Evolutionary conservation across 2,797 vertebrate species (phyloP), one percentile per base, ranked within the genome.

Genomic region (Intellagama lesueurii): DNA sequence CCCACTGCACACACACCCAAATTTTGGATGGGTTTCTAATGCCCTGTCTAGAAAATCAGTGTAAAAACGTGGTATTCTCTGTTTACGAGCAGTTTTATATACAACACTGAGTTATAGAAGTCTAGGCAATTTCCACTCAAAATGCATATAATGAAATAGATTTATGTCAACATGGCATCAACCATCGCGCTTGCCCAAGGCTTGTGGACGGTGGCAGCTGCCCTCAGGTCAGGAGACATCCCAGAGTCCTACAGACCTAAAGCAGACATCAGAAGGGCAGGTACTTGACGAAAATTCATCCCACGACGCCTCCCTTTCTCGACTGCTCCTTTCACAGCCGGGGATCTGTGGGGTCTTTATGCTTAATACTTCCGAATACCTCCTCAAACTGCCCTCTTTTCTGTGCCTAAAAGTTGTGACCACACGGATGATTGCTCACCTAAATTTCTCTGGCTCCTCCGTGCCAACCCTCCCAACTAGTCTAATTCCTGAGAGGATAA

Each of bases 131-230:
- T 49, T 77, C 26, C 5, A 88, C 0, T 89, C 81, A 89, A 87
- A 84, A 56, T 49, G n/a, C 12, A 44, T 69, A 78, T 44, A 79
- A 49, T 11, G 11, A 40, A 83, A 32, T 7, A 81, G 92, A 93
- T 76, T 82, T 70, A 72, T 12, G 1, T 16, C 26, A 81, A 69
- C 44, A 1, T 0, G 7, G 28, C n/a, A 44, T 2, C 44, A 82
- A 40, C 22, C 32, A 52, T 14, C 5, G 0, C 0, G 40, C 0
- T 32, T 22, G 49, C 56, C 56, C 72, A 5, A 64, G 14, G 19
- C 60, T 22, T 17, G 60, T 3, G 8, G 73, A 22, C 14, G 30
- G 72, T 70, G 32, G 16, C 1, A 17, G 0, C 0, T 8, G 56
- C n/a, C 0, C 76, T 8, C 44, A 8, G 69, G 24, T 0, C 1